phyloP scores from a whole-genome alignment of 1,140 invertebrate species.

The Ceratitis capitata region DNA sequence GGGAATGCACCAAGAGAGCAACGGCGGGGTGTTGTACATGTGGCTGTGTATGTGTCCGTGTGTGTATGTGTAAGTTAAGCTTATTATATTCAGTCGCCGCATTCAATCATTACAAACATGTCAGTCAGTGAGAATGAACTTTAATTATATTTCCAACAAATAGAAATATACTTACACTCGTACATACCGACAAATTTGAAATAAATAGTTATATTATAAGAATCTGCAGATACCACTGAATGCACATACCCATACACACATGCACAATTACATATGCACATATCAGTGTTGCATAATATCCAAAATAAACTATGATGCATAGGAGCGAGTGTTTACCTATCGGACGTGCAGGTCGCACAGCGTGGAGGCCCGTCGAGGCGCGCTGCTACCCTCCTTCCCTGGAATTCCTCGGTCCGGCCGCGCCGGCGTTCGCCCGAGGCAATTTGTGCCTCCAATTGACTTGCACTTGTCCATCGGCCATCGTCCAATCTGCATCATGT shows the following conservation, averaged over 20 bases:
- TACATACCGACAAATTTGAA: no score
- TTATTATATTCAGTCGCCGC: constrained; percentile 20
- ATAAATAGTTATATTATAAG: neutral
- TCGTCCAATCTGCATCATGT: no score
- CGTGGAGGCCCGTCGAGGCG: neutral
- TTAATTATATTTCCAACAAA: neutral
- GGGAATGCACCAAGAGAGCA: no score
- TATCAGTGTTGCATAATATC: no score
- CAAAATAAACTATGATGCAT: neutral
- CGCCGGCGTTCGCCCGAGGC: neutral
- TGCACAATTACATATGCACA: no score
- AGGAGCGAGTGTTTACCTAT: neutral
- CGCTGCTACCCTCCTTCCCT: neutral
- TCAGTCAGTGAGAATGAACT: constrained; percentile 14
- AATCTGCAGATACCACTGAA: neutral
- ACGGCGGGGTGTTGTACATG: no score
- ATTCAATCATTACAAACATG: constrained; percentile 7
- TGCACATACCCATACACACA: no score
- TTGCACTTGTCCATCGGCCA: constrained; percentile 20
- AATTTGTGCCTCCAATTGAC: constrained; percentile 35
- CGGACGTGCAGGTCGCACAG: constrained; percentile 10
- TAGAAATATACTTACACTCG: neutral
- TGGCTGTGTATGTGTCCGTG: neutral
- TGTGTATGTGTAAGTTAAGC: neutral
- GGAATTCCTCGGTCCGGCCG: neutral